These are phyloP conservation scores for Erynnis tages DNA, from an alignment of 2,888 invertebrate genomes.

Conservation along the genomic window DNA sequence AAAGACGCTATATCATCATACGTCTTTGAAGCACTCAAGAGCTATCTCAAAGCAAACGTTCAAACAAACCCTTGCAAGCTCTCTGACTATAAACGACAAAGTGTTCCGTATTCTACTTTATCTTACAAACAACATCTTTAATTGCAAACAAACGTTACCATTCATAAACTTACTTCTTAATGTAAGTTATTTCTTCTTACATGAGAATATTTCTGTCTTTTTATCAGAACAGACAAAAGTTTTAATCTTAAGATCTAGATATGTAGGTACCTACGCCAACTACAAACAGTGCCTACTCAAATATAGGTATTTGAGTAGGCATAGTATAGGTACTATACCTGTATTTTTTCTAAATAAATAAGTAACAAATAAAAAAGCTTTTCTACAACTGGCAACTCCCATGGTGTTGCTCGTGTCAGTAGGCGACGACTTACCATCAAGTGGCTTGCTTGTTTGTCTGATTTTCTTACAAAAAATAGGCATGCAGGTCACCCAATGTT, in stretches of 20 bases:
- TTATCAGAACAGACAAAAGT: neutral
- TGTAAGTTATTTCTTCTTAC: neutral
- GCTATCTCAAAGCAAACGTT: neutral
- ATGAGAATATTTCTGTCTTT: neutral
- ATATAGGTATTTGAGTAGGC: no score
- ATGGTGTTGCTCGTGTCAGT: no score
- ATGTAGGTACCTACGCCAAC: no score
- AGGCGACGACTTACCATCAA: no score
- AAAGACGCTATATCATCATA: neutral
- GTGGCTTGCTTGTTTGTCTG: no score
- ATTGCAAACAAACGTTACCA: neutral
- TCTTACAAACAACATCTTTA: conserved; percentile 3
- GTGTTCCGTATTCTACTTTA: neutral
- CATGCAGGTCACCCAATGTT: no score
- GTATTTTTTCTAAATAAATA: no score
- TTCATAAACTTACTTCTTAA: neutral
- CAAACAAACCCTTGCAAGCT: neutral
- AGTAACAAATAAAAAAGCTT: no score
- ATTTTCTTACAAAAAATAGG: no score
- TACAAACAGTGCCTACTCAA: no score
- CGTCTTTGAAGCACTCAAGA: neutral
- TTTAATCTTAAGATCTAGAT: neutral
- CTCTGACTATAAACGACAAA: neutral
- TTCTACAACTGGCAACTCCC: no score
- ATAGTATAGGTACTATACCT: no score